Percentiles rank a stretch among this genome's conserved stretches.
These are phyloP conservation scores for Glaucomys volans DNA, from an alignment of 2,113 vertebrate species.

Conservation along the genomic window DNA sequence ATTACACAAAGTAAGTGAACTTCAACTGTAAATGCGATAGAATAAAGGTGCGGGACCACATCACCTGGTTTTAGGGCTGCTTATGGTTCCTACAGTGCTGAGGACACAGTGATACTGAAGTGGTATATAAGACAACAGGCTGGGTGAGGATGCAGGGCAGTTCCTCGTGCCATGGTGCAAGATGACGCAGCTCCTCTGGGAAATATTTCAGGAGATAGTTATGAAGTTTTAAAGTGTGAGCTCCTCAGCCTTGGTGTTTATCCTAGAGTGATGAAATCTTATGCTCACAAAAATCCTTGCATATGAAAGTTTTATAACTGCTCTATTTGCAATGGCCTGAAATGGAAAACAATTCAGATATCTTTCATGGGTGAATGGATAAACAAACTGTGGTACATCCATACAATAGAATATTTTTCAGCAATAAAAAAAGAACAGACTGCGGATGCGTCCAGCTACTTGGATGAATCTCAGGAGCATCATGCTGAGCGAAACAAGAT, in stretches of 20 bases:
- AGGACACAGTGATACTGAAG: background rate
- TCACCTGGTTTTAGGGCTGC: background rate
- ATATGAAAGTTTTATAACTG: background rate
- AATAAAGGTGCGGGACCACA: background rate
- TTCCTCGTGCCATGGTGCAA: background rate
- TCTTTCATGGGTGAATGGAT: background rate
- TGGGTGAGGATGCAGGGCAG: background rate
- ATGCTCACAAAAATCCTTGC: background rate
- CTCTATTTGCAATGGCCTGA: background rate
- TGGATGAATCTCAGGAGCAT: background rate
- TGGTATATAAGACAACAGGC: too few relatives aligned
- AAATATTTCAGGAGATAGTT: background rate
- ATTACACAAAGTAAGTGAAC: background rate
- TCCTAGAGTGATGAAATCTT: background rate
- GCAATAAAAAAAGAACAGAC: background rate
- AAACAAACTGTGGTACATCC: constrained; percentile 29
- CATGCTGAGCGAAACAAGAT: background rate
- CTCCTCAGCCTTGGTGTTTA: background rate
- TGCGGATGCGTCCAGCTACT: background rate
- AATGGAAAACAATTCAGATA: constrained; percentile 12
- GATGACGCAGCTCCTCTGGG: background rate
- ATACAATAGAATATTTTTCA: constrained; percentile 25
- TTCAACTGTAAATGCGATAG: background rate
- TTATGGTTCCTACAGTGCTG: background rate
- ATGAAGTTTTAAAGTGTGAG: background rate